Evolutionary conservation across 2,113 vertebrate species (phyloP).

Genomic region (Spizaetus ornatus): DNA sequence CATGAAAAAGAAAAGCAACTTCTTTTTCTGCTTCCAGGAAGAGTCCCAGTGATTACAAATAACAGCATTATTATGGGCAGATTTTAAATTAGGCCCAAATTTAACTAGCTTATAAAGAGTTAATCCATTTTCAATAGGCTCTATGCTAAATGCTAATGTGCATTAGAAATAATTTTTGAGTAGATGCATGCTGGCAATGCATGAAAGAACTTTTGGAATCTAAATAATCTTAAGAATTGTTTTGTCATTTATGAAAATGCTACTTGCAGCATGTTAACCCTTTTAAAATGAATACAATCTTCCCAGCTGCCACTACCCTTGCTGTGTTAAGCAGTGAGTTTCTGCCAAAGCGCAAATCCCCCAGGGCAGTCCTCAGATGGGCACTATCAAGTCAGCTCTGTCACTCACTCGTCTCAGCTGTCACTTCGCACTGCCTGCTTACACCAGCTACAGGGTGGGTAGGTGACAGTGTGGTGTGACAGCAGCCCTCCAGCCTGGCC

Average conservation of each 20-base stretch:
- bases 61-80: background rate
- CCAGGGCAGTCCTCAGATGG: background rate
- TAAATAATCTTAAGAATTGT: background rate
- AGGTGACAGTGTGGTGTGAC: background rate
- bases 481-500: background rate
- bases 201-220: background rate
- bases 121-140: background rate
- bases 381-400: background rate
- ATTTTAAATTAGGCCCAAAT: background rate
- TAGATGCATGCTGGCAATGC: background rate
- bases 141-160: background rate
- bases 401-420: background rate
- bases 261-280: background rate
- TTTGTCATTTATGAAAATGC: background rate
- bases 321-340: background rate
- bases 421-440: background rate
- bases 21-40: background rate
- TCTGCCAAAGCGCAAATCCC: background rate
- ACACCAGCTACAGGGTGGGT: background rate
- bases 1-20: background rate
- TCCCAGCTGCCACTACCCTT: background rate
- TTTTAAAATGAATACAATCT: background rate
- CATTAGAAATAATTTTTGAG: background rate
- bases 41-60: background rate
- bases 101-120: background rate